Evolutionary conservation across 2,888 invertebrate species (phyloP).

Genomic region (Pandemis corylana): DNA sequence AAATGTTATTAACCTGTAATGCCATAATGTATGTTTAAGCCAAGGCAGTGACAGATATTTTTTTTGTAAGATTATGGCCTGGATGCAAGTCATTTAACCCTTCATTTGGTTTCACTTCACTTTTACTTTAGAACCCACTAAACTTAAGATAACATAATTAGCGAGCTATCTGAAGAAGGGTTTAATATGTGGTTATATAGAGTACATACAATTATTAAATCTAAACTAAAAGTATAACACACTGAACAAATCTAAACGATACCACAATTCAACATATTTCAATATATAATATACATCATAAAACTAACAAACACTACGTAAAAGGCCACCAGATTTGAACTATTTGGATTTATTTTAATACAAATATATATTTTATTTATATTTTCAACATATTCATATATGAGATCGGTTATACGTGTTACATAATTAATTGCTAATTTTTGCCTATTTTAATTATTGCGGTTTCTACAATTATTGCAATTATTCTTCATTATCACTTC

Average conservation of each 20-base stretch:
- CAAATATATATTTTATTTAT: background rate
- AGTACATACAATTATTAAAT: background rate
- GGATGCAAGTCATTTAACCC: no score
- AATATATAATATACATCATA: background rate
- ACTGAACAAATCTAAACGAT: background rate
- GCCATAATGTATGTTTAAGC: no score
- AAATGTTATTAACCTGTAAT: no score
- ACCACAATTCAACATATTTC: background rate
- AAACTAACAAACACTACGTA: background rate
- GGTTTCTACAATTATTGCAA: no score
- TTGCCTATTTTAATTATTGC: background rate
- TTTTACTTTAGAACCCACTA: no score
- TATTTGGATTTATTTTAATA: background rate
- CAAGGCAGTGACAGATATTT: no score
- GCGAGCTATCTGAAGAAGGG: no score
- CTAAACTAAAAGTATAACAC: background rate
- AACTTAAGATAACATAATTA: no score
- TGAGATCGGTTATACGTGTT: constrained; percentile 4
- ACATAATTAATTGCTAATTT: background rate
- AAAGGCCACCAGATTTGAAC: constrained; percentile 3
- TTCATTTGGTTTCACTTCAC: no score
- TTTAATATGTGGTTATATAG: no score
- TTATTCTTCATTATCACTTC: no score
- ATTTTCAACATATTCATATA: background rate
- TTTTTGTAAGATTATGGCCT: no score